Base-by-base conservation (phyloP, 2,113 vertebrate genomes). In the Semnornis frantzii region DNA sequence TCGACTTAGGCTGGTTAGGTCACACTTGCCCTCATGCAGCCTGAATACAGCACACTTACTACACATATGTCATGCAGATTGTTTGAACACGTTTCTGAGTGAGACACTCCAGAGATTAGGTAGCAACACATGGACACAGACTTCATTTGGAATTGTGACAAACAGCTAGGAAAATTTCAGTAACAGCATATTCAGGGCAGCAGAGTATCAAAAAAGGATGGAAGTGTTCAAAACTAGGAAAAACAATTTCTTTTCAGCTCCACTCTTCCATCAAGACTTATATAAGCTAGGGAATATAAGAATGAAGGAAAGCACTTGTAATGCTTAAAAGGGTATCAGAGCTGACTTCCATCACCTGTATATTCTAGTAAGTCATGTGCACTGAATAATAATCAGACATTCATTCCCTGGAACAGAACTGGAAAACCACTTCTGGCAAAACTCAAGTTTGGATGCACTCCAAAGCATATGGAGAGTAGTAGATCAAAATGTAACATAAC, bases 361-460 rank as follows among this genome's bases (percentile, higher is more conserved):
- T 88, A 95, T 94, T 96, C 94, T 88, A 92, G 86, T 82, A 93
- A 95, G 83, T 90, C 87, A 82, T 76, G 63, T 87, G 87, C 77
- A 93, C 31, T 92, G 96, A 97, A 98, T 97, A 96, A 95, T 95
- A 97, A 98, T 97, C 95, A 97, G 95, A 96, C 90, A 97, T 84
- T 92, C 82, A 94, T 95, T 90, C 92, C 91, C 79, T 95, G 94
- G 96, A 97, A 98, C 79, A 92, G 88, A 93, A 92, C 87, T 96
- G 95, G 94, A 97, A 98, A 95, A 96, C 81, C 87, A 92, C 86
- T 96, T 95, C 88, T 97, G 93, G 97, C 96, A 97, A 94, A 97
- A 93, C 70, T 95, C 87, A 95, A 95, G 79, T 48, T 89, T 98
- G 97, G 97, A 97, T 46, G 28, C 34, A 60, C 64, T 97, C 97